phyloP scores from a whole-genome alignment of 2,888 invertebrate species.

The Athrips mouffetella region DNA sequence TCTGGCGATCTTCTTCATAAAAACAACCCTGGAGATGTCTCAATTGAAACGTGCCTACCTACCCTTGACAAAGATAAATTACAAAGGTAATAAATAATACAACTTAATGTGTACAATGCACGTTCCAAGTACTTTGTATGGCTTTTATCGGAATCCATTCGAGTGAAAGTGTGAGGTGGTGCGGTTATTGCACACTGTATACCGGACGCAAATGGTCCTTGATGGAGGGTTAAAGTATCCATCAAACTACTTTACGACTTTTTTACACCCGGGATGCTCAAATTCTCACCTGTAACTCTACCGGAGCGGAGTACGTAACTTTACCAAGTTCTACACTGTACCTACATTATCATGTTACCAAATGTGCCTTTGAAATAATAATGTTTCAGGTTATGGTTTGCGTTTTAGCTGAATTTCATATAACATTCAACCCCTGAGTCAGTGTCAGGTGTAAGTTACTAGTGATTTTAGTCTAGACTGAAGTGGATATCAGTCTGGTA shows the following conservation, averaged over 20 bases:
- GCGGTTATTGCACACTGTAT: no score
- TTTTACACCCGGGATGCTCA: not conserved
- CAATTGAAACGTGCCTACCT: not conserved
- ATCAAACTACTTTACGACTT: conserved; percentile 8
- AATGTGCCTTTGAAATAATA: conserved; percentile 1
- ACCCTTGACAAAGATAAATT: not conserved
- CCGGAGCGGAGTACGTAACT: no score
- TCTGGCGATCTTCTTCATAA: no score
- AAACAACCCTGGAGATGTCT: no score
- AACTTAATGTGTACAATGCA: no score
- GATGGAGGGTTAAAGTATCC: conserved; percentile 3
- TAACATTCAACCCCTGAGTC: not conserved
- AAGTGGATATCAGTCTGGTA: not conserved
- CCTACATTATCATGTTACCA: not conserved
- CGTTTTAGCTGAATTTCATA: not conserved
- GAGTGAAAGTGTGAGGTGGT: no score
- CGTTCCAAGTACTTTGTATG: no score
- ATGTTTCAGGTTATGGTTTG: not conserved
- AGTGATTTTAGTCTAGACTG: not conserved
- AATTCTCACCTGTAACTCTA: conserved; percentile 2
- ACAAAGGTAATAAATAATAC: no score
- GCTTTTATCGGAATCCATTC: no score
- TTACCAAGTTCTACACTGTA: not conserved
- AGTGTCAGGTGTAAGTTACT: not conserved
- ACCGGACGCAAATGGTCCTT: not conserved